Evolutionary conservation across 37 sponge, comb jelly and placozoan species (phyloP).

Genomic region (Spongilla lacustris): DNA sequence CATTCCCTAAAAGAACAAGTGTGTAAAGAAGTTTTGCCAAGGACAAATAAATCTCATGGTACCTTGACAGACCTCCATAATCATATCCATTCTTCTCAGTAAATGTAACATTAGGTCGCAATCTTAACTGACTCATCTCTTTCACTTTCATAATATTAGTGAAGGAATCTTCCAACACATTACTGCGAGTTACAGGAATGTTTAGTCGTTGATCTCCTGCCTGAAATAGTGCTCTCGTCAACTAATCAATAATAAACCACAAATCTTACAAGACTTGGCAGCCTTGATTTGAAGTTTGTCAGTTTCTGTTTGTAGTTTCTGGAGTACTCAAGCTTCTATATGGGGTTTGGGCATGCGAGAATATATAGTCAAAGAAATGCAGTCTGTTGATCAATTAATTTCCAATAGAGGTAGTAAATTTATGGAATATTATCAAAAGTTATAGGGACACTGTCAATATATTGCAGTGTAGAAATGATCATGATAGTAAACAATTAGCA

Average conservation of each 20-base stretch:
- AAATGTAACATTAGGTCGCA: constrained; percentile 83
- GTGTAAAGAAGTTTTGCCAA: neutral
- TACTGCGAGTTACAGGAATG: constrained; percentile 63
- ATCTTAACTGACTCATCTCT: constrained; percentile 44
- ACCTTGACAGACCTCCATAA: constrained; percentile 95
- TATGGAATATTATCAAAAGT: too few relatives aligned
- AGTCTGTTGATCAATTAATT: too few relatives aligned
- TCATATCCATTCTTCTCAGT: constrained; percentile 91
- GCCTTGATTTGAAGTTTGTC: constrained; percentile 72
- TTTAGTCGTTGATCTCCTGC: constrained; percentile 18
- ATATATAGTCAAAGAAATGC: neutral
- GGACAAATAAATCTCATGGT: neutral
- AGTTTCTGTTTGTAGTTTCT: constrained; percentile 89
- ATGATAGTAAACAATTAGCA: too few relatives aligned
- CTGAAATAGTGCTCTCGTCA: neutral
- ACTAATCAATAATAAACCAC: neutral
- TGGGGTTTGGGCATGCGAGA: neutral
- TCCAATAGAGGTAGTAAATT: too few relatives aligned
- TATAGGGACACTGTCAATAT: too few relatives aligned
- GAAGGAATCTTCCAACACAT: constrained; percentile 88
- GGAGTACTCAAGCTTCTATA: constrained; percentile 73
- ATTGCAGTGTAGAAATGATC: too few relatives aligned
- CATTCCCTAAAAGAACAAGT: constrained; percentile 86
- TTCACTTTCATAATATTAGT: constrained; percentile 67
- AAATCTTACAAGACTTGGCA: neutral